Percentiles rank a stretch among this genome's conserved stretches.
Conservation (phyloP, 2,888 invertebrate species). For the Carterocephalus palaemon region DNA sequence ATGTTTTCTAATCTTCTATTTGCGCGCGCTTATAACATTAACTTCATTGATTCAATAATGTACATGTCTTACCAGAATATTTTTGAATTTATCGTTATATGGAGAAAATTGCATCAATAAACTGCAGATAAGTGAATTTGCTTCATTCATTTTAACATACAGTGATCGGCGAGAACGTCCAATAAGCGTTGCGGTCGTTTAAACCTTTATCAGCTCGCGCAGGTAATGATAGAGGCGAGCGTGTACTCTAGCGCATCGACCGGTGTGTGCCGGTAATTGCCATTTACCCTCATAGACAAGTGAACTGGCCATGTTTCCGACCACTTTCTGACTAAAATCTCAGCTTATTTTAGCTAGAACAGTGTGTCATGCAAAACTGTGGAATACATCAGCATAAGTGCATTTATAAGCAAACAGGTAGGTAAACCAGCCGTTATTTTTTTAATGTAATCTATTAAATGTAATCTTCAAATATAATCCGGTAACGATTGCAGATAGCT, state of each 20-base stretch:
- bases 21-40: no score
- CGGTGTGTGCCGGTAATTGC: slow-evolving; percentile 12
- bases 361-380: neutral
- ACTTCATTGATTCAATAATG: no score
- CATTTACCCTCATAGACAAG: slow-evolving; percentile 12
- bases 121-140: slow-evolving; percentile 5
- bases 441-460: no score
- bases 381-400: no score
- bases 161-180: slow-evolving; percentile 8
- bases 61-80: no score
- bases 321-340: no score
- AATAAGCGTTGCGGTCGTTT: slow-evolving; percentile 21
- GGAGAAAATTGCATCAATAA: neutral
- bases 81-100: neutral
- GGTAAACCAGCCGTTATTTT: no score
- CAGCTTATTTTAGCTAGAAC: no score
- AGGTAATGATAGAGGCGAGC: slow-evolving; percentile 19
- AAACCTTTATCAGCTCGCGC: slow-evolving; percentile 19
- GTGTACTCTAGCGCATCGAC: slow-evolving; percentile 7
- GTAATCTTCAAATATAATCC: no score
- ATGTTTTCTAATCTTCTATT: no score
- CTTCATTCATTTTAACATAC: slow-evolving; percentile 10
- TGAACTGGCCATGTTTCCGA: neutral
- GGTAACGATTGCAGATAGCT: no score
- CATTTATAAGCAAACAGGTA: no score